Percentiles rank a stretch among this genome's conserved stretches.
phyloP scores from a whole-genome alignment of 2,888 invertebrate genomes.

The Mongoloraphidia duomilia region DNA sequence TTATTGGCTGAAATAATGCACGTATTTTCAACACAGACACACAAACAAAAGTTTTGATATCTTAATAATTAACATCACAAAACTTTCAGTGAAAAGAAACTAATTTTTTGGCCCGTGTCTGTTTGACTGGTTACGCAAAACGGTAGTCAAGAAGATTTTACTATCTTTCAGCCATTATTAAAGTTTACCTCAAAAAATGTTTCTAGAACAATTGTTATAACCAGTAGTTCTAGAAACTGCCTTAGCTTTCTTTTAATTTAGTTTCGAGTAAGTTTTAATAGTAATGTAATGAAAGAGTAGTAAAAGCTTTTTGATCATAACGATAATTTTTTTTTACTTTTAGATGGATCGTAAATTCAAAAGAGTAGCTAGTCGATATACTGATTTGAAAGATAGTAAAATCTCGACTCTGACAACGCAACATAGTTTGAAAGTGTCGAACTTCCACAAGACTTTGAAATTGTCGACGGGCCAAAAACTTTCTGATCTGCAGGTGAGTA shows the following conservation, averaged over 20 bases:
- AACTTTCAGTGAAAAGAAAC: too few relatives aligned
- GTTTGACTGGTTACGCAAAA: neutral
- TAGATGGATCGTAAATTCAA: conserved; percentile 43
- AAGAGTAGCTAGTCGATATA: conserved; percentile 59
- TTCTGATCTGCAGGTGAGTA: conserved; percentile 71
- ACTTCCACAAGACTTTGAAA: conserved; percentile 89
- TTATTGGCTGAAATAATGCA: too few relatives aligned
- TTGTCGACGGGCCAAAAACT: conserved; percentile 72
- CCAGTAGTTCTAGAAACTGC: too few relatives aligned
- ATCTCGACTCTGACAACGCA: conserved; percentile 72
- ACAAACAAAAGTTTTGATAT: too few relatives aligned
- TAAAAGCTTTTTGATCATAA: conserved; percentile 5
- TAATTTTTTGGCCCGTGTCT: too few relatives aligned
- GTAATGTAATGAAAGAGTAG: conserved; percentile 1
- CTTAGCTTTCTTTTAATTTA: neutral
- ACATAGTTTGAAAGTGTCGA: conserved; percentile 84
- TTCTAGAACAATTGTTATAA: too few relatives aligned
- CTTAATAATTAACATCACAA: too few relatives aligned
- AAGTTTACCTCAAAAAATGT: too few relatives aligned
- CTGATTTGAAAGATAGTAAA: conserved; percentile 83
- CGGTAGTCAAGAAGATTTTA: conserved; percentile 1
- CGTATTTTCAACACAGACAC: too few relatives aligned
- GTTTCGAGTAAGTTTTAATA: neutral
- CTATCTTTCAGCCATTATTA: conserved; percentile 1
- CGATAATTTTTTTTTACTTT: conserved; percentile 17